phyloP scores from a whole-genome alignment of 2,113 vertebrate species.

The Neomonachus schauinslandi region DNA sequence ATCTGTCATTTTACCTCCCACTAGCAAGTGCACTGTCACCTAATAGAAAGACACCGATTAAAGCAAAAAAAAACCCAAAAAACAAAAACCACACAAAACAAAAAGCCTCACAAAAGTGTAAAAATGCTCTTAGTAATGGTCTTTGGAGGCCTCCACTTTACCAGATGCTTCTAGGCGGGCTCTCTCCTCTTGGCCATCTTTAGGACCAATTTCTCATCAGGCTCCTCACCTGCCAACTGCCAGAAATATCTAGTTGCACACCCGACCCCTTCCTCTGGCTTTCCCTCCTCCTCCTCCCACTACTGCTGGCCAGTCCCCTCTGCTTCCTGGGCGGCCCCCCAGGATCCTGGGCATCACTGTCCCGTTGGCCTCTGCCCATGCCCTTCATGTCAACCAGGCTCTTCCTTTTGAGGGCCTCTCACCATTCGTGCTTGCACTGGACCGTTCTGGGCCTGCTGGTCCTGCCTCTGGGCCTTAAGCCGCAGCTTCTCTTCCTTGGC shows the following conservation, averaged over 20 bases:
- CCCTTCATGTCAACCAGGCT: slow-evolving; percentile 89
- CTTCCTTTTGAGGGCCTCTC: slow-evolving; percentile 87
- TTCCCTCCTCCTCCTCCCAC: slow-evolving; percentile 77
- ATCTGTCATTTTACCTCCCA: neutral
- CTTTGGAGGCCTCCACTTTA: neutral
- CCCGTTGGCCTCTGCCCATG: slow-evolving; percentile 59
- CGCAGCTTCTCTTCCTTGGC: slow-evolving; percentile 86
- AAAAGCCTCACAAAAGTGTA: neutral
- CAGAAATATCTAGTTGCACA: slow-evolving; percentile 90
- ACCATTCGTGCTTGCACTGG: slow-evolving; percentile 83
- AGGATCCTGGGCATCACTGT: slow-evolving; percentile 91
- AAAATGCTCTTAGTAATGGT: neutral
- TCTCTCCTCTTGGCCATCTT: neutral
- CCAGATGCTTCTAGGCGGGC: accelerated
- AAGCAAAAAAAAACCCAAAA: neutral
- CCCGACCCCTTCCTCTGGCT: slow-evolving; percentile 78
- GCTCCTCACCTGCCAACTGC: slow-evolving; percentile 91
- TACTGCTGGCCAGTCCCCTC: slow-evolving; percentile 48
- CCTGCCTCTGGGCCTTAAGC: slow-evolving; percentile 84
- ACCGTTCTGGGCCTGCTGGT: slow-evolving; percentile 87
- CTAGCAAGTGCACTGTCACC: neutral
- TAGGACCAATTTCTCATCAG: slow-evolving; percentile 85
- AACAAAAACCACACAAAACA: neutral
- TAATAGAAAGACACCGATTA: neutral
- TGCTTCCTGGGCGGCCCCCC: slow-evolving; percentile 80